Evolutionary conservation across 1,140 invertebrate species (phyloP), one percentile per base, ranked within the genome.

Genomic region (Tribolium madens): DNA sequence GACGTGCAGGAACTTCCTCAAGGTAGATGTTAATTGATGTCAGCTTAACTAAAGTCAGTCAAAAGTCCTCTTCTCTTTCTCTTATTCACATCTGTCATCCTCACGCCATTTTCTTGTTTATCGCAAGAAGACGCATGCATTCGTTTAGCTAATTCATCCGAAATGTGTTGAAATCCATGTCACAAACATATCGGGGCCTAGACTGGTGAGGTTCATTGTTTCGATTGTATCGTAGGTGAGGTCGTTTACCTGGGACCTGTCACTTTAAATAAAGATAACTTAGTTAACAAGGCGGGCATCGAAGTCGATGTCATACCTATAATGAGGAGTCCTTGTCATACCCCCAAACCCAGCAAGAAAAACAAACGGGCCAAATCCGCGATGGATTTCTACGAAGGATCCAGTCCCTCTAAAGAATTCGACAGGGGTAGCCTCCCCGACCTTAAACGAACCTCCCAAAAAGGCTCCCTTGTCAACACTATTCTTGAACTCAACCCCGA

Each of bases 201-300:
- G 21, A 73, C 26, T 80, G 52, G 69, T 36, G 53, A 71, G 75
- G 52, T 72, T 64, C 48, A 48, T 73, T 60, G 12, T 53, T 47
- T 72, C 70, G 57, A 73, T 79, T 73, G 76, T 80, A 81, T 71
- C 83, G 82, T 83, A 85, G 84, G 84, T 85, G 84, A 84, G 69
- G 83, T 85, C 79, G 82, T 86, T 76, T 86, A 86, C 70, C 84
- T 86, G 83, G 86, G 81, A 74, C 85, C 85, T 53, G 85, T 87
- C 52, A 87, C 80, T 73, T 85, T 86, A 77, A 86, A 86, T 80
- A 85, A 85, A 84, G 84, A 85, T 83, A 79, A 84, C 72, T 80
- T 81, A 72, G 74, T 85, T 76, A 86, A 85, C 75, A 85, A 84
- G 80, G 84, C 84, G 18, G 85, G 85, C n/a, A 75, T 86, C 14